phyloP scores from a whole-genome alignment of 1,140 invertebrate species.

The Gonioctena quinquepunctata region DNA sequence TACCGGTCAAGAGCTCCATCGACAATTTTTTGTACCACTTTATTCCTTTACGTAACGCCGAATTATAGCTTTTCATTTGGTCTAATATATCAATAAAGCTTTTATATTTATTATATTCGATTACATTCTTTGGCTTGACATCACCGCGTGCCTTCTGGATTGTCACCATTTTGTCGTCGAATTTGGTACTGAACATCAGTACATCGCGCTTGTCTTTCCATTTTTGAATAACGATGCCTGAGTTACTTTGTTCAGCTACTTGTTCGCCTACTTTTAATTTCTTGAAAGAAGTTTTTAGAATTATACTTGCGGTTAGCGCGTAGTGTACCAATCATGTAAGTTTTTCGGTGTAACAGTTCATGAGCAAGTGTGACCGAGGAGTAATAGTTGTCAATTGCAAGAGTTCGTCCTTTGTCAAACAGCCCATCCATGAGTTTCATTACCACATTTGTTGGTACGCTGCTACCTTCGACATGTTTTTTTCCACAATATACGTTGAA shows the following conservation, averaged over 20 bases:
- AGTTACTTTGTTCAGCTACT: neutral
- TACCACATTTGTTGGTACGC: conserved; percentile 14
- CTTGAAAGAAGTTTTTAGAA: conserved; percentile 3
- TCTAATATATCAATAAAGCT: too few species aligned
- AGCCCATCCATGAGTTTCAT: conserved; percentile 17
- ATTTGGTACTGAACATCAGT: too few species aligned
- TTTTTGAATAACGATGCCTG: too few species aligned
- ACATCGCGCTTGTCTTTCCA: too few species aligned
- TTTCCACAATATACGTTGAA: conserved; percentile 48
- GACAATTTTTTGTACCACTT: too few species aligned
- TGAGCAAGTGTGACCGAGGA: conserved; percentile 42
- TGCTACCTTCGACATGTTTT: conserved; percentile 1
- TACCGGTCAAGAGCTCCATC: too few species aligned
- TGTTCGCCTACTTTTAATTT: conserved; percentile 13
- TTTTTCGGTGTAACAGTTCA: conserved; percentile 54
- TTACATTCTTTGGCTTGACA: too few species aligned
- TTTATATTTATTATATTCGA: too few species aligned
- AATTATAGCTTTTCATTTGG: too few species aligned
- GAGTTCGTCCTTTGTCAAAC: conserved; percentile 18
- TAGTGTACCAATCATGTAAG: conserved; percentile 57
- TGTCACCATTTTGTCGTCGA: too few species aligned
- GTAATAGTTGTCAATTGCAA: conserved; percentile 20
- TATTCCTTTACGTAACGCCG: too few species aligned
- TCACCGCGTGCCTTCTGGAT: too few species aligned
- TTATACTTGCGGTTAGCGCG: conserved; percentile 33